Evolutionary conservation across 2,113 vertebrate species (phyloP), one percentile per base, ranked within the genome.

Genomic region (Corythoichthys haematopterus): DNA sequence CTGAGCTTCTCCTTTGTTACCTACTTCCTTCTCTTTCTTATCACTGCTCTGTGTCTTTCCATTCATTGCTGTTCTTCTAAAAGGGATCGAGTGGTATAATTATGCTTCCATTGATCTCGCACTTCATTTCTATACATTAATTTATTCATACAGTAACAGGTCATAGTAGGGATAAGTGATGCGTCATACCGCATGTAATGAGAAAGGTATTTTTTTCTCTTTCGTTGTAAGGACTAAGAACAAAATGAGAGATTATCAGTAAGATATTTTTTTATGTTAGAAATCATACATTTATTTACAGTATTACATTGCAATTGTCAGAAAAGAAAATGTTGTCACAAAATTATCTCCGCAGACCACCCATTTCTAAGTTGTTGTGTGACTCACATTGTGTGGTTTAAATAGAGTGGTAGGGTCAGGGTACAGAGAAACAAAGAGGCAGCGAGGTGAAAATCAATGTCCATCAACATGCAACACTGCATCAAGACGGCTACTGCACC

Each of bases 391-490:
- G 75, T 65, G 33, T 65, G 10, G 65, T 69, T 84, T 81, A 70
- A 72, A 80, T 43, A 73, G 64, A 77, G 76, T 59, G 72, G 66
- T 28, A 28, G 69, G 65, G 68, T 62, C 71, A 66, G 69, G 59
- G 75, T 69, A 74, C 51, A 74, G 64, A 75, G 72, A 72, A 76
- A 75, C 70, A 78, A 68, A 74, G 71, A 78, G 66, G 62, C 56
- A 55, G 65, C 68, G 56, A 79, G 57, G 57, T 74, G 67, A 70
- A 85, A 89, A 90, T 90, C 86, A 80, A 91, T 87, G 84, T 66
- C 61, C 81, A 85, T 84, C 66, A 67, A 88, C 86, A 87, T 88
- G 84, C 80, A 84, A 86, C 77, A 80, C 87, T 86, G 84, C 87
- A 89, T 84, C 86, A 87, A 86, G 82, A 89, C 80, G 80, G 74